These are phyloP conservation scores for Bubo bubo DNA, from an alignment of 2,113 vertebrate species.

Conservation along the genomic window DNA sequence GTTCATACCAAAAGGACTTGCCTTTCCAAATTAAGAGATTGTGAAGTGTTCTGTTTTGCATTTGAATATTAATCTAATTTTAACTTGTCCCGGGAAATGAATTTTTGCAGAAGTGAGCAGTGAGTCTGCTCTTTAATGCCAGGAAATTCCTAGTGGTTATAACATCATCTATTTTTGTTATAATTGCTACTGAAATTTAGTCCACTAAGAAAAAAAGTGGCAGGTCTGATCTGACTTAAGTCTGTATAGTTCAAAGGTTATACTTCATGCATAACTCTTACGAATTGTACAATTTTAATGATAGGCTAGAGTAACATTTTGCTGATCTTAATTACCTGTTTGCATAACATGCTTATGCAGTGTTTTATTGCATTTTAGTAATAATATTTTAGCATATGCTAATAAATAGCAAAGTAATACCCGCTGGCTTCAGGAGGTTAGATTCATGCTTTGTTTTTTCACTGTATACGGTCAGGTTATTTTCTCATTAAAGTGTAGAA, in stretches of 20 bases:
- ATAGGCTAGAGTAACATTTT: neutral
- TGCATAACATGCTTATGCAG: neutral
- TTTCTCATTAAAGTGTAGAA: neutral
- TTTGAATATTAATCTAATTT: neutral
- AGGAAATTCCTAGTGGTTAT: neutral
- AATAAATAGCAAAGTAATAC: neutral
- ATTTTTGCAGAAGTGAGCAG: neutral
- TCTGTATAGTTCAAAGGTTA: neutral
- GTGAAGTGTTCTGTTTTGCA: neutral
- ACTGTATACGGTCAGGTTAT: neutral
- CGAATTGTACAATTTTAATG: neutral
- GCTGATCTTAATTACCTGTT: neutral
- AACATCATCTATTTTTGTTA: neutral
- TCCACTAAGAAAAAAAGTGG: neutral
- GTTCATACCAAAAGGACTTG: neutral
- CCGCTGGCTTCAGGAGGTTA: neutral
- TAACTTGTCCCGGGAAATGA: neutral
- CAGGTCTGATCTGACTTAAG: neutral
- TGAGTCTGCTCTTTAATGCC: neutral
- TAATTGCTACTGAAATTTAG: neutral
- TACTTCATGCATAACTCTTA: neutral
- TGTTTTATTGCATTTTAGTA: neutral
- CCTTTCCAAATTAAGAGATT: neutral
- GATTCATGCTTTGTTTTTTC: neutral
- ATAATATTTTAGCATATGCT: neutral